Conservation (phyloP, 2,888 invertebrate species). For the Cylindroiulus punctatus region DNA sequence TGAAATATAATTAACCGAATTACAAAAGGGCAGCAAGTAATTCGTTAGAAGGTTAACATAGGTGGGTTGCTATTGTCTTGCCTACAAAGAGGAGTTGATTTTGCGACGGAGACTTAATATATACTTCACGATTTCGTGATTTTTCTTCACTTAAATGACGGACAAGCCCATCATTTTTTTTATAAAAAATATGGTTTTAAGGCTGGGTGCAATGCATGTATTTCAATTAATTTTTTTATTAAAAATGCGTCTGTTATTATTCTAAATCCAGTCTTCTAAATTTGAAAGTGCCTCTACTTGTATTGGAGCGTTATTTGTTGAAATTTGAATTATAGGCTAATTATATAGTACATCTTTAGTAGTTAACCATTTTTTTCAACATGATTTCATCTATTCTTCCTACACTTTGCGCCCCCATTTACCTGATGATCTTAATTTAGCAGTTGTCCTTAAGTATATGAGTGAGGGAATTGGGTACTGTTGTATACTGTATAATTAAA, state of each 20-base stretch:
- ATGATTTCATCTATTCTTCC: neutral
- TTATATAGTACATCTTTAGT: neutral
- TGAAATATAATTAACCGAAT: conserved; percentile 27
- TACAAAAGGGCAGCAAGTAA: neutral
- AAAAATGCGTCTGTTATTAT: neutral
- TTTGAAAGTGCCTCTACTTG: neutral
- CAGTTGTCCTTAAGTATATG: neutral
- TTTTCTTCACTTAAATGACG: neutral
- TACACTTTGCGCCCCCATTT: neutral
- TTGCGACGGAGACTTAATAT: conserved; percentile 6
- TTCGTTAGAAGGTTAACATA: neutral
- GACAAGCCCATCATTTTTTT: neutral
- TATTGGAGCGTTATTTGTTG: too few species aligned
- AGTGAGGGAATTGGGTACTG: neutral
- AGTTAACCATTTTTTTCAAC: neutral
- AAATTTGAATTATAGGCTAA: neutral
- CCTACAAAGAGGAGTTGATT: conserved; percentile 5
- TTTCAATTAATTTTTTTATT: neutral
- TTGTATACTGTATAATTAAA: neutral
- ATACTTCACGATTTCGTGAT: conserved; percentile 32
- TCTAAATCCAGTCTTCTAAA: neutral
- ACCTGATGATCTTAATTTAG: neutral
- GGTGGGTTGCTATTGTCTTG: conserved; percentile 10
- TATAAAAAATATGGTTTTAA: neutral
- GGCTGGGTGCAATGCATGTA: neutral